Conservation (phyloP, 2,113 vertebrate species). For the Triplophysa rosa region DNA sequence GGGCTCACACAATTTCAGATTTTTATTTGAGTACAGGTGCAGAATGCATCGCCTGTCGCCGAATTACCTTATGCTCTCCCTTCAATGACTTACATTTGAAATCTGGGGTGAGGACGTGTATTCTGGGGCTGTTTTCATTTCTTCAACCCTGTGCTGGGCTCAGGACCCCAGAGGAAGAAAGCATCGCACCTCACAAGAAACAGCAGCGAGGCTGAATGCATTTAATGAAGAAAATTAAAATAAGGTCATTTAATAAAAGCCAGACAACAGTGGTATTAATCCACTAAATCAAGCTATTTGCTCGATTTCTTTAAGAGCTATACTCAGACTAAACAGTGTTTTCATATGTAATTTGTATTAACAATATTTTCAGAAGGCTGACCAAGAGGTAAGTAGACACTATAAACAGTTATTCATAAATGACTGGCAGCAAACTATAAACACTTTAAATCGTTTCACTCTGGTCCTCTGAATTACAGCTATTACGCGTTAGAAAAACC, state of each 20-base stretch:
- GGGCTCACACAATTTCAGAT: constrained; percentile 28
- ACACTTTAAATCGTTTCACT: constrained; percentile 4
- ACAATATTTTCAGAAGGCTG: constrained; percentile 12
- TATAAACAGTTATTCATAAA: constrained; percentile 40
- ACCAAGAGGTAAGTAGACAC: constrained; percentile 15
- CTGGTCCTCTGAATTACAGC: constrained; percentile 18
- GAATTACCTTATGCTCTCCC: background rate
- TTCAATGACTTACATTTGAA: constrained; percentile 18
- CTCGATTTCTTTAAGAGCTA: background rate
- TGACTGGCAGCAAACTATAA: background rate
- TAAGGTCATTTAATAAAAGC: background rate
- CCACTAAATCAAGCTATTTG: background rate
- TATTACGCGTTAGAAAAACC: background rate
- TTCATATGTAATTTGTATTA: background rate
- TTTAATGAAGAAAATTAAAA: background rate
- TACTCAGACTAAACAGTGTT: background rate
- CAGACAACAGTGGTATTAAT: background rate
- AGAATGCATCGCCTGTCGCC: constrained; percentile 26
- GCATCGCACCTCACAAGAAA: background rate
- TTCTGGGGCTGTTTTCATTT: constrained; percentile 15
- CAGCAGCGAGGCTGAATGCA: background rate
- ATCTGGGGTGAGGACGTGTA: background rate
- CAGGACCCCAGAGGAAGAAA: background rate
- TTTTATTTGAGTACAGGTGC: constrained; percentile 40
- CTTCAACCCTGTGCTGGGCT: background rate